These are phyloP conservation scores for Cladopsammia gracilis DNA, from an alignment of 64 coral and sea anemone species.

Conservation along the genomic window DNA sequence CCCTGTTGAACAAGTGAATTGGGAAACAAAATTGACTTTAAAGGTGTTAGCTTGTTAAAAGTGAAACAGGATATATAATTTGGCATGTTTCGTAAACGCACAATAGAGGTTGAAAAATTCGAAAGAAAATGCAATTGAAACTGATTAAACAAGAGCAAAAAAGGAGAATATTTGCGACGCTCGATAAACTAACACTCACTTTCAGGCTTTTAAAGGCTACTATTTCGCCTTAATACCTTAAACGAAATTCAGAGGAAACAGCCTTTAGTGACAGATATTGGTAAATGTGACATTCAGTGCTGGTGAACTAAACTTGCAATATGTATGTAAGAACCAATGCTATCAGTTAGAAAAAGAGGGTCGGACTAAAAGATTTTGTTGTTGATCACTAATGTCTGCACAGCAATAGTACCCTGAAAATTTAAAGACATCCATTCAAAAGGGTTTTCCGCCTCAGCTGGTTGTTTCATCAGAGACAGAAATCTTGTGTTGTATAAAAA, in stretches of 20 bases:
- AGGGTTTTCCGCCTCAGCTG: too few relatives aligned
- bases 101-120: not conserved
- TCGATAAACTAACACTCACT: constrained; percentile 1
- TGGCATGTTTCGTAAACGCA: too few relatives aligned
- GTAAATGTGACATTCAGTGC: too few relatives aligned
- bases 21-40: not conserved
- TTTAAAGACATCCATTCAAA: too few relatives aligned
- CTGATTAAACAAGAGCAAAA: not conserved
- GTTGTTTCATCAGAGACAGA: too few relatives aligned
- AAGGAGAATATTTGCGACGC: not conserved
- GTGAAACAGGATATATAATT: not conserved
- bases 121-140: not conserved
- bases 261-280: too few relatives aligned
- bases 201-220: not conserved
- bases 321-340: not conserved
- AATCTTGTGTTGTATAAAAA: not conserved
- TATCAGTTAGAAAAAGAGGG: not conserved
- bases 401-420: not conserved
- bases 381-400: not conserved
- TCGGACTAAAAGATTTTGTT: not conserved
- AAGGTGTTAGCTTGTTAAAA: constrained; percentile 6
- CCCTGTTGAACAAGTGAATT: not conserved
- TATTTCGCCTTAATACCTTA: not conserved
- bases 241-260: too few relatives aligned
- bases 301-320: too few relatives aligned